Base-by-base conservation (phyloP, 2,113 vertebrate genomes). In the Cisticola juncidis region DNA sequence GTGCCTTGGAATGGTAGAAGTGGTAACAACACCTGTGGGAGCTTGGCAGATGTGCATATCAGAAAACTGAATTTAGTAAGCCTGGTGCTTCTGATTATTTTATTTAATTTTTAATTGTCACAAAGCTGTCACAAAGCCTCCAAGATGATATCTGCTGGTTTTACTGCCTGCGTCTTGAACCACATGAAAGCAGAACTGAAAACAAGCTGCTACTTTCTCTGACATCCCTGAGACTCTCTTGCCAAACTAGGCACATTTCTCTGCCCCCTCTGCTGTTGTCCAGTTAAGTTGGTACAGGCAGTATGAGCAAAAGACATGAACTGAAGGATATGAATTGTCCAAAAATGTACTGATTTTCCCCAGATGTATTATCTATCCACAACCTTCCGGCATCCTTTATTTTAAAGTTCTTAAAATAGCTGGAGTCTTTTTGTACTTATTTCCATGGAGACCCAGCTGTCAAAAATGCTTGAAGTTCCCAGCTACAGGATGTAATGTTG, bases 401-500 rank as follows among this genome's bases (percentile, higher is more conserved):
- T 87, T 88, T 74, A n/a, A 12, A 12, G 20, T 80, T 81, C 97
- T 96, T 97, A 97, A 97, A 98, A 98, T 97, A 98, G 96, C 94
- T 95, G 81, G 71, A 95, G 87, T 94, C 73, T 77, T 78, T 13
- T 53, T 70, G 71, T 92, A 72, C 65, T 73, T 85, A 98, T 97
- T 97, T 97, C 98, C 97, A 98, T 97, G 98, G 97, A 97, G 96
- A 98, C 92, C 33, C 86, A 95, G 94, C 92, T 91, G 47, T 86
- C 93, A 96, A 74, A 97, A 96, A 84, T 35, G 85, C 73, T 92
- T 29, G 68, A 91, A 81, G 64, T 56, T 95, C 62, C 84, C 76
- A 94, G 89, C 25, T 82, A 79, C 48, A 88, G 70, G 79, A 81
- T 47, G 26, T 73, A 77, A 73, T 45, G 28, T 14, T 92, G 62